Evolutionary conservation across 23 tunicate species (phyloP), one percentile per base, ranked within the genome.

Genomic region (Halocynthia aurantium): DNA sequence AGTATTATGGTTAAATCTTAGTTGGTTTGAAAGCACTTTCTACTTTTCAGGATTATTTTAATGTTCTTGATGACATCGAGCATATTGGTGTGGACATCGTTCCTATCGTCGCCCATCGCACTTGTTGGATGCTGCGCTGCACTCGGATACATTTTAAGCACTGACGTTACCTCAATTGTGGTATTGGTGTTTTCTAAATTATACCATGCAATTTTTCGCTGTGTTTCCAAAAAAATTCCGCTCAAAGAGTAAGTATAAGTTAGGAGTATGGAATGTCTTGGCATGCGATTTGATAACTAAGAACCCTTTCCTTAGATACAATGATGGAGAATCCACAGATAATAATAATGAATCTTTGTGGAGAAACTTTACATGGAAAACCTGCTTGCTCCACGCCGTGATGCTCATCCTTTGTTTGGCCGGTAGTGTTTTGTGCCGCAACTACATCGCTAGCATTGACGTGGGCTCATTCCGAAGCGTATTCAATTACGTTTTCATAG

Each of bases 71-170:
- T 87, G 40, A 70, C 93, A 11, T 84, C 85, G 5, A 22, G 68
- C 19, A 82, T 87, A 5, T 77, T 81, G 5, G 13, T 80, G 71
- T 86, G 86, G 8, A 78, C 78, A 22, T 63, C 81, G 55, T 87
- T 87, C 56, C 52, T 82, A 10, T 13, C 86, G 8, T 67, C 65
- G 53, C 52, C 53, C 5, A 61, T 8, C 7, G 67, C 66, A 15
- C 73, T 87, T 12, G 71, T 87, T 9, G 20, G 77, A 15, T 80
- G 44, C 60, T 60, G 77, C 11, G 80, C 78, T 51, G 80, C 51
- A 52, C 82, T 87, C 72, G 86, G 83, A 51, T 87, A 74, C 82
- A 57, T 87, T 12, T 65, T 87, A 6, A 87, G 93, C 75, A 77
- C 83, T 15, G 93, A 87, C 70, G 22, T 87, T 19, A 51, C 67